Conservation (phyloP, 2,888 invertebrate species). For the Flabesymbios commensalis region DNA sequence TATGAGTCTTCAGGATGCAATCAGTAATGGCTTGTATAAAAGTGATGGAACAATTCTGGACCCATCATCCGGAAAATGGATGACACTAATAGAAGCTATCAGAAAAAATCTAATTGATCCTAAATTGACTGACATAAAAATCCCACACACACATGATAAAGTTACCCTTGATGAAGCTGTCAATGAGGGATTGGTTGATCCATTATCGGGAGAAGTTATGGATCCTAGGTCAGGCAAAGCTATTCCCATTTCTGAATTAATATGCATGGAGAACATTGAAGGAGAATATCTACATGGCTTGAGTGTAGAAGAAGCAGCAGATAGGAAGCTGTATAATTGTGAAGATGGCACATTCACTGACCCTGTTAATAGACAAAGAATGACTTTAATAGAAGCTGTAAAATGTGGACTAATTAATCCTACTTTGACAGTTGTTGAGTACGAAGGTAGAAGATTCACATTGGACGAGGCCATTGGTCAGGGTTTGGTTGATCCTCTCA, state of each 20-base stretch:
- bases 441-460: constrained; percentile 79
- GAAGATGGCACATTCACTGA: constrained; percentile 22
- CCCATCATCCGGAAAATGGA: constrained; percentile 75
- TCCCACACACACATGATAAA: constrained; percentile 62
- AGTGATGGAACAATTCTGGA: constrained; percentile 74
- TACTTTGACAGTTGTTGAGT: too few relatives aligned
- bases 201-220: constrained; percentile 70
- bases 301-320: constrained; percentile 69
- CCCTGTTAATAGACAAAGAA: constrained; percentile 28
- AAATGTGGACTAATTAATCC: constrained; percentile 75
- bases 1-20: constrained; percentile 26
- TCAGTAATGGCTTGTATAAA: constrained; percentile 74
- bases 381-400: constrained; percentile 82
- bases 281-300: not conserved
- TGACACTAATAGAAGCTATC: constrained; percentile 77
- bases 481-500: constrained; percentile 24
- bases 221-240: constrained; percentile 63
- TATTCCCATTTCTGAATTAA: constrained; percentile 9
- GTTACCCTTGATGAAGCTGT: constrained; percentile 67
- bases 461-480: constrained; percentile 31
- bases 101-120: constrained; percentile 78
- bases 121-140: constrained; percentile 66
- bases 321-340: constrained; percentile 22
- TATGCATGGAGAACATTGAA: not conserved
- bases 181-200: constrained; percentile 58